A percentile compares a stretch with the other conserved stretches of the same genome.
These are phyloP conservation scores for Xanthorhoe spadicearia DNA, from an alignment of 2,888 invertebrate species.

Conservation along the genomic window DNA sequence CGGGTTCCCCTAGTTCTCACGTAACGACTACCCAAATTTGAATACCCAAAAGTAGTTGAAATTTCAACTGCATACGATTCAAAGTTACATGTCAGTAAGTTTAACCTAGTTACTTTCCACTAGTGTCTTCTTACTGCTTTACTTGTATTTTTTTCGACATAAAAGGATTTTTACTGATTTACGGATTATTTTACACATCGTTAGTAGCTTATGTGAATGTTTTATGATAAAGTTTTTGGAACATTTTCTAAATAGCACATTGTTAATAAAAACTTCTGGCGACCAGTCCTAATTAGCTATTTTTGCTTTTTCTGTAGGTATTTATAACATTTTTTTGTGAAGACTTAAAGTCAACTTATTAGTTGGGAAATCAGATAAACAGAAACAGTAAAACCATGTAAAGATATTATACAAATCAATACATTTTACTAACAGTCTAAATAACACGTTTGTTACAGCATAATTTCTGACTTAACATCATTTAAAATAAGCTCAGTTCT, in stretches of 20 bases:
- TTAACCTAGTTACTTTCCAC: conserved; percentile 38
- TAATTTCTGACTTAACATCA: conserved; percentile 35
- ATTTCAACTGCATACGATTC: conserved; percentile 48
- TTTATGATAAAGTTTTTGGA: too few species aligned
- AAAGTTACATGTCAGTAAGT: conserved; percentile 45
- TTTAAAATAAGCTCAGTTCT: conserved; percentile 31
- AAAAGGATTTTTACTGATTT: too few species aligned
- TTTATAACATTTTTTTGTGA: too few species aligned
- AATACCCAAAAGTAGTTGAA: conserved; percentile 50
- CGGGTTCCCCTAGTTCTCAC: background rate
- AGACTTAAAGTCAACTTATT: too few species aligned
- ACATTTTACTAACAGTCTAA: background rate
- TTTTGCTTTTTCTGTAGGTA: too few species aligned
- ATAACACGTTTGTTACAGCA: background rate
- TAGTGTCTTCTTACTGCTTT: background rate
- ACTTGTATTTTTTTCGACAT: background rate
- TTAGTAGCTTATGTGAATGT: too few species aligned
- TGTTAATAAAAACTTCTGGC: too few species aligned
- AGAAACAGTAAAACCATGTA: too few species aligned
- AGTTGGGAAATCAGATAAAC: too few species aligned
- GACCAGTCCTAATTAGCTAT: too few species aligned
- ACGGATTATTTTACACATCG: too few species aligned
- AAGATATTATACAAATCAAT: background rate
- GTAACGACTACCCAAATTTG: conserved; percentile 34
- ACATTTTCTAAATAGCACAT: too few species aligned